Conservation (phyloP, 1,140 invertebrate species). For the Phthorimaea operculella region DNA sequence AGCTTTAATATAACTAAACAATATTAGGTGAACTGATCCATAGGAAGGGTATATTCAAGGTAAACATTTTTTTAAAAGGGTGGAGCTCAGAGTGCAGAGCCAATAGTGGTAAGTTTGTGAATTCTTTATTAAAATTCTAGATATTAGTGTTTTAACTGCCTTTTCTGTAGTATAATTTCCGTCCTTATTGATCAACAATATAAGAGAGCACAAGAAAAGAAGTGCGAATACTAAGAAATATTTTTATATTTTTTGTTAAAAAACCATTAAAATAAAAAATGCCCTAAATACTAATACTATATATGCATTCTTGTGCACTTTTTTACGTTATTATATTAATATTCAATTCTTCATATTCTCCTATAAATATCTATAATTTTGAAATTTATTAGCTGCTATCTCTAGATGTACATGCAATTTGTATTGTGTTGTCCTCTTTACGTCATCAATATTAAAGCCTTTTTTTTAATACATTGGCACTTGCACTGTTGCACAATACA, state of each 20-base stretch:
- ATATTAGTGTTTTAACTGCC: not conserved
- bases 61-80: constrained; percentile 74
- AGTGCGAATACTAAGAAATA: not conserved
- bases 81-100: constrained; percentile 91
- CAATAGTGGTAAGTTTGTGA: constrained; percentile 88
- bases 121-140: not conserved
- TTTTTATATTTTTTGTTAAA: not conserved
- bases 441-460: not conserved
- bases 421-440: constrained; percentile 36
- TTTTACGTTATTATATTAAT: not conserved
- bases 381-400: constrained; percentile 60
- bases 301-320: not conserved
- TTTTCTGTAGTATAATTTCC: not conserved
- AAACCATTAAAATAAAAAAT: too few relatives aligned
- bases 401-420: constrained; percentile 57
- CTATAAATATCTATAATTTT: constrained; percentile 8
- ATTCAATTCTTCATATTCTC: not conserved
- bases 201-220: not conserved
- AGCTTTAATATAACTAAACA: too few relatives aligned
- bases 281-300: not conserved
- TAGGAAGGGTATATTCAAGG: constrained; percentile 30
- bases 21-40: not conserved
- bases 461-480: not conserved
- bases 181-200: not conserved
- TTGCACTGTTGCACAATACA: constrained; percentile 30